A percentile compares a stretch with the other conserved stretches of the same genome.
Conservation (phyloP, 2,888 invertebrate species). For the Bellardia pandia region DNA sequence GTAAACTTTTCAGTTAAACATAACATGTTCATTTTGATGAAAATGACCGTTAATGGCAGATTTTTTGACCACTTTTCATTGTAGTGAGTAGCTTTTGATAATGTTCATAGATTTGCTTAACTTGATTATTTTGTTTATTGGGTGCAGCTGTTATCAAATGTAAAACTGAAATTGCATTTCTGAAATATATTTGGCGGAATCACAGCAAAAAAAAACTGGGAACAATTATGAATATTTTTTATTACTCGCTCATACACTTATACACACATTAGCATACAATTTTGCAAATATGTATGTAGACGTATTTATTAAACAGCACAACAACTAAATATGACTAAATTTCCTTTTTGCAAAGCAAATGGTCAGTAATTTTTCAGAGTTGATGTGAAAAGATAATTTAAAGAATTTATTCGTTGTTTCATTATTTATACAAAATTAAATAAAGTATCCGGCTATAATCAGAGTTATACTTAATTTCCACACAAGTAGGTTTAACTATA, state of each 20-base stretch:
- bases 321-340: not conserved
- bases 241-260: not conserved
- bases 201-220: not conserved
- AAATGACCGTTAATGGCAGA: too few relatives aligned
- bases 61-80: too few relatives aligned
- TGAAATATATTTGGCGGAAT: not conserved
- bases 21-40: too few relatives aligned
- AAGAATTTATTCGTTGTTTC: not conserved
- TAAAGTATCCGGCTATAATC: too few relatives aligned
- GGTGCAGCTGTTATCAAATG: not conserved
- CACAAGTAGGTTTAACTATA: too few relatives aligned
- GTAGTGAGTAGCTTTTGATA: too few relatives aligned
- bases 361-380: not conserved
- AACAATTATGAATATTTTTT: slow-evolving; percentile 2
- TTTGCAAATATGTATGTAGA: slow-evolving; percentile 9
- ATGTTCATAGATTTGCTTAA: too few relatives aligned
- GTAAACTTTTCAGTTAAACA: too few relatives aligned
- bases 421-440: too few relatives aligned
- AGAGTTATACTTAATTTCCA: too few relatives aligned
- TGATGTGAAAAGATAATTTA: not conserved
- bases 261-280: not conserved
- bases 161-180: not conserved
- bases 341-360: not conserved
- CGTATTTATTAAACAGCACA: not conserved
- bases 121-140: not conserved